Conservation (phyloP, 2,113 vertebrate species). For the Ageneiosus marmoratus region DNA sequence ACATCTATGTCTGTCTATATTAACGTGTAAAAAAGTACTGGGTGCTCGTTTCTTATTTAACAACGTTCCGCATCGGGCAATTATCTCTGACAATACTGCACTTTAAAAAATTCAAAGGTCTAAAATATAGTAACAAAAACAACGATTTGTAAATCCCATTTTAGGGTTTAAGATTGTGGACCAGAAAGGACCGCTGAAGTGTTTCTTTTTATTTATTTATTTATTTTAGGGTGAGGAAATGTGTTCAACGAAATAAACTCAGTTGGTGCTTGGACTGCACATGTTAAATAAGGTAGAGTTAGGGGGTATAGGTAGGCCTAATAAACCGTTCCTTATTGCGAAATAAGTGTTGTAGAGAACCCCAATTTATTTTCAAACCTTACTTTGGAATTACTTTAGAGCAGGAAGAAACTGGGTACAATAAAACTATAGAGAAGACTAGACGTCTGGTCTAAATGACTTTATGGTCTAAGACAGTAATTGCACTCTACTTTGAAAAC, state of each 20-base stretch:
- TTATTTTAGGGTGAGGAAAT: background rate
- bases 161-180: background rate
- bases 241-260: background rate
- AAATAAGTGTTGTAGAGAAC: conserved; percentile 80
- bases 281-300: conserved; percentile 17
- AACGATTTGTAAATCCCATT: background rate
- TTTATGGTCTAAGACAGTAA: conserved; percentile 84
- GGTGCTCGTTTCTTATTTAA: background rate
- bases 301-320: conserved; percentile 32
- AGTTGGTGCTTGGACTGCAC: conserved; percentile 11
- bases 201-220: background rate
- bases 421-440: conserved; percentile 95
- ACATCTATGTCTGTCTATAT: background rate
- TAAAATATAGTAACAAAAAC: conserved; percentile 10
- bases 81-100: background rate
- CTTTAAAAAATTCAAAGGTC: background rate
- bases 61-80: background rate
- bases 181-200: background rate
- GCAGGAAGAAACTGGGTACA: conserved; percentile 91
- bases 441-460: conserved; percentile 99
- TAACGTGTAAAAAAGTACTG: background rate
- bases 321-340: conserved; percentile 70
- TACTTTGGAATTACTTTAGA: conserved; percentile 89
- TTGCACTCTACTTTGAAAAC: conserved; percentile 89
- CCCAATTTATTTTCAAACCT: conserved; percentile 81